Percentiles rank a stretch among this genome's conserved stretches.
phyloP scores from a whole-genome alignment of 2,113 vertebrate species.

The Apaloderma vittatum region DNA sequence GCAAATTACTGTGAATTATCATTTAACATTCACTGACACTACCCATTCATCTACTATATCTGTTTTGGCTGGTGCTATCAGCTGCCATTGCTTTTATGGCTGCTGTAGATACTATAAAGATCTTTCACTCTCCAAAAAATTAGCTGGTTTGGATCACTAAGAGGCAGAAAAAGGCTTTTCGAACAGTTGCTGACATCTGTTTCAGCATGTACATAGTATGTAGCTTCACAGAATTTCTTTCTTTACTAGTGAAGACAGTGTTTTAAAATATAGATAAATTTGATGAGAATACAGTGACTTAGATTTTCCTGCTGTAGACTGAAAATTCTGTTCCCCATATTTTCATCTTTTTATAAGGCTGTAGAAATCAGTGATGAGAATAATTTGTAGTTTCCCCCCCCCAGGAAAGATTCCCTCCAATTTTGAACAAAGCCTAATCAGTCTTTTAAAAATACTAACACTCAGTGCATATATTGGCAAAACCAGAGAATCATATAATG shows the following conservation, averaged over 20 bases:
- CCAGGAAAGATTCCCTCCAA: background rate
- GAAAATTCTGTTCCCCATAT: background rate
- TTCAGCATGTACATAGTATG: background rate
- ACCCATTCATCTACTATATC: background rate
- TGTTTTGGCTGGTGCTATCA: background rate
- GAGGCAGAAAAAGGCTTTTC: background rate
- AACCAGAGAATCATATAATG: background rate
- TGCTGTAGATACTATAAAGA: background rate
- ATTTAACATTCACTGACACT: background rate
- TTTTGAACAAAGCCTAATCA: background rate
- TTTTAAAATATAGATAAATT: background rate
- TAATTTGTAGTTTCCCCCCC: background rate
- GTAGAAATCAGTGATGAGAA: background rate
- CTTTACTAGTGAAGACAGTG: background rate
- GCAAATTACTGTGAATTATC: background rate
- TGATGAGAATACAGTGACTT: background rate
- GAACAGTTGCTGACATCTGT: background rate
- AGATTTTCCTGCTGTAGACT: background rate
- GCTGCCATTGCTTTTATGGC: background rate
- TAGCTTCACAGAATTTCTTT: background rate
- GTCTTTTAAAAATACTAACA: background rate
- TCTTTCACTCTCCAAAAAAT: background rate
- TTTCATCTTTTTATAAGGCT: background rate
- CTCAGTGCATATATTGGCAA: background rate
- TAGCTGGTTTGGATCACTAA: background rate